phyloP scores from a whole-genome alignment of 2,888 invertebrate genomes.

The Pinctada fucata region DNA sequence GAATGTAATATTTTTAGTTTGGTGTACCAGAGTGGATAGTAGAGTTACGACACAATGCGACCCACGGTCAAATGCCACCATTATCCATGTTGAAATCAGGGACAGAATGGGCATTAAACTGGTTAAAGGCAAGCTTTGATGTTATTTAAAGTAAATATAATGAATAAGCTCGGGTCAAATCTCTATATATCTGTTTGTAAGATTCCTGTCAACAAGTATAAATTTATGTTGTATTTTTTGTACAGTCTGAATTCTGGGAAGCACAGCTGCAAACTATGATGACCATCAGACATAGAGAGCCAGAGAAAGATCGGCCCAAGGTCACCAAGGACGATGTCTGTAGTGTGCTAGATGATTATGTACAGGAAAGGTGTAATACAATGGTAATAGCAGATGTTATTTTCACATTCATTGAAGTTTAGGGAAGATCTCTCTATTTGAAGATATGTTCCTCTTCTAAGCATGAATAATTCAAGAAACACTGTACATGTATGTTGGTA shows the following conservation, averaged over 20 bases:
- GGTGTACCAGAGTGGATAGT: conserved; percentile 89
- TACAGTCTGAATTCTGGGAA: conserved; percentile 52
- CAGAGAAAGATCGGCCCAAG: not conserved
- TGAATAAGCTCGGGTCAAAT: not conserved
- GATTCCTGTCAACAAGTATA: not conserved
- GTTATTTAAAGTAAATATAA: not conserved
- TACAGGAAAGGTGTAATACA: not conserved
- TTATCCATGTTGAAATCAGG: conserved; percentile 83
- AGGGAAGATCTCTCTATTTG: too few species aligned
- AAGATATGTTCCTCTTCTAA: too few species aligned
- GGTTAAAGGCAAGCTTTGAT: conserved; percentile 80
- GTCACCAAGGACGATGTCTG: not conserved
- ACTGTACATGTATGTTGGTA: too few species aligned
- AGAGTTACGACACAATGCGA: conserved; percentile 86
- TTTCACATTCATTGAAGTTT: too few species aligned
- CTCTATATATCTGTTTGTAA: not conserved
- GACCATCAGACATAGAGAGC: not conserved
- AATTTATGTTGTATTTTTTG: not conserved
- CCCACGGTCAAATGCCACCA: conserved; percentile 85
- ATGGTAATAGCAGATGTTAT: not conserved
- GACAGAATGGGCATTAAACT: conserved; percentile 82
- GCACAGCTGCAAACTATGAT: conserved; percentile 40
- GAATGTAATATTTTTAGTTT: conserved; percentile 75
- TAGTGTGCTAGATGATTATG: not conserved
- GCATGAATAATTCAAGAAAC: too few species aligned